phyloP scores from a whole-genome alignment of 2,888 invertebrate genomes.

The Acronicta leporina region DNA sequence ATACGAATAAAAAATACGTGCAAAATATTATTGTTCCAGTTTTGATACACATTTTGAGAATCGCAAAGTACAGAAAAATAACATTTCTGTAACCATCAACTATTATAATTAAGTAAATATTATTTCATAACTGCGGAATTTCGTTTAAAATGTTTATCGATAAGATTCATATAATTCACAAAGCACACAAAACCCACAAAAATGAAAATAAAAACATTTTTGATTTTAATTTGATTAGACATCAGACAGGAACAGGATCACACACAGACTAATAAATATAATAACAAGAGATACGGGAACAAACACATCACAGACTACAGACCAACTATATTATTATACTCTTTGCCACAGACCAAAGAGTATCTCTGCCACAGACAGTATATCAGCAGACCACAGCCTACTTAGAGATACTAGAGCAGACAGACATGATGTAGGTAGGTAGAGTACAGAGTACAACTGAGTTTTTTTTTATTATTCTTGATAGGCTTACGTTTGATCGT shows the following conservation, averaged over 20 bases:
- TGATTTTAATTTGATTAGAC: constrained; percentile 16
- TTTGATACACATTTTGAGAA: constrained; percentile 75
- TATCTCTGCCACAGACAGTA: too few species aligned
- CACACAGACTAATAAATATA: constrained; percentile 9
- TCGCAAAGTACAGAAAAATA: constrained; percentile 42
- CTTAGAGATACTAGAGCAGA: too few species aligned
- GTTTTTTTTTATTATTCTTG: too few species aligned
- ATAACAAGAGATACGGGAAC: too few species aligned
- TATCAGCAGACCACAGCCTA: too few species aligned
- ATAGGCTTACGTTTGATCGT: too few species aligned
- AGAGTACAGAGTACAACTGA: too few species aligned
- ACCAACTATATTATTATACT: too few species aligned
- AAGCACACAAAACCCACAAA: constrained; percentile 9
- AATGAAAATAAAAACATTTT: constrained; percentile 41
- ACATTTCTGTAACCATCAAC: constrained; percentile 46
- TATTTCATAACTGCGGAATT: constrained; percentile 25
- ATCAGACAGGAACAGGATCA: constrained; percentile 13
- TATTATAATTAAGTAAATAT: background rate
- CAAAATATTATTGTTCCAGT: constrained; percentile 69
- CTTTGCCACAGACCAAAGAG: too few species aligned
- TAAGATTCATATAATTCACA: constrained; percentile 18
- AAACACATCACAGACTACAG: too few species aligned
- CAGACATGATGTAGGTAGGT: too few species aligned
- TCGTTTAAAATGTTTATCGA: constrained; percentile 7
- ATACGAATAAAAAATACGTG: constrained; percentile 66